These are phyloP conservation scores for Liopterus haemorrhoidalis DNA, from an alignment of 2,888 invertebrate species.

Conservation along the genomic window DNA sequence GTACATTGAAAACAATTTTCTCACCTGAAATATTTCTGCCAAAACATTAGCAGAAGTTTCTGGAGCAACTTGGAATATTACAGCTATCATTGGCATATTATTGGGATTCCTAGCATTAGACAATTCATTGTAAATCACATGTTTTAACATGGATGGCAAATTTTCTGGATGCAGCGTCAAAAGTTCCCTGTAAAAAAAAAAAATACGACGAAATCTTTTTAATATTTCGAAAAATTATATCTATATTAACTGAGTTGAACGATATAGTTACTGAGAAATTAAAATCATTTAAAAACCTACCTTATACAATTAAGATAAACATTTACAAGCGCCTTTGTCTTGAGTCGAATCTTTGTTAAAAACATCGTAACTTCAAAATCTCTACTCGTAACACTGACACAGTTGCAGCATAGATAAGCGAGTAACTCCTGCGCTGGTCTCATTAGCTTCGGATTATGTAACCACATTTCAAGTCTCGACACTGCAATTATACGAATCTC, in stretches of 20 bases:
- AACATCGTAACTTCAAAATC: constrained; percentile 75
- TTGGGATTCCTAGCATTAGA: constrained; percentile 89
- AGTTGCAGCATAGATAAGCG: constrained; percentile 86
- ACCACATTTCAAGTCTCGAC: constrained; percentile 83
- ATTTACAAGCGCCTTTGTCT: constrained; percentile 87
- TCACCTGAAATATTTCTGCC: constrained; percentile 72
- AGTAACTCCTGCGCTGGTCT: constrained; percentile 87
- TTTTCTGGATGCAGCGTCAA: constrained; percentile 79
- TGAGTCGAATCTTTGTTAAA: constrained; percentile 83
- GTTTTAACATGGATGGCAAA: constrained; percentile 76
- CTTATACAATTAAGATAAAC: constrained; percentile 81
- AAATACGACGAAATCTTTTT: constrained; percentile 25
- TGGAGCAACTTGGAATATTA: constrained; percentile 79
- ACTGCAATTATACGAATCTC: constrained; percentile 78
- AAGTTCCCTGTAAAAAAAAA: constrained; percentile 88
- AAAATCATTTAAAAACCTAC: no score
- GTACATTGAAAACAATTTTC: no score
- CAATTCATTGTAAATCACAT: constrained; percentile 91
- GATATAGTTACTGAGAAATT: constrained; percentile 21
- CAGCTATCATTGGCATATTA: constrained; percentile 87
- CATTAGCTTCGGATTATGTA: constrained; percentile 92
- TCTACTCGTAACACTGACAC: constrained; percentile 60
- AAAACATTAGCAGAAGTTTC: constrained; percentile 76
- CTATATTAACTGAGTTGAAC: not conserved
- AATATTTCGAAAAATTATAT: constrained; percentile 1